Evolutionary conservation across 2,797 vertebrate genomes (phyloP).

Genomic region (Fringilla coelebs): DNA sequence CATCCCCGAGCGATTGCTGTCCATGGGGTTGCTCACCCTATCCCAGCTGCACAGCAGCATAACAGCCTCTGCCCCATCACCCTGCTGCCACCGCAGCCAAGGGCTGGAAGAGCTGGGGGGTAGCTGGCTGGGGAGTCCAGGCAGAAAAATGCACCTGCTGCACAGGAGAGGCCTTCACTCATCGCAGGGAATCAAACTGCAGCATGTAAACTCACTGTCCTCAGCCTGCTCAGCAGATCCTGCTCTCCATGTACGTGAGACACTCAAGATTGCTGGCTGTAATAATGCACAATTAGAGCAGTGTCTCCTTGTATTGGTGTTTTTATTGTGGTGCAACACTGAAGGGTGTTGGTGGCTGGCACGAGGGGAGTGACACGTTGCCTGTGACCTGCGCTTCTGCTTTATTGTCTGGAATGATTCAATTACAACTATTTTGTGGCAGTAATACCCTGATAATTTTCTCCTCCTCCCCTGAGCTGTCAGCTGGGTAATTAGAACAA

Average conservation of each 20-base stretch:
- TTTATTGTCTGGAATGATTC: constrained; percentile 33
- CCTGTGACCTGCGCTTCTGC: neutral
- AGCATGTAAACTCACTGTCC: neutral
- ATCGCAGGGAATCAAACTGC: neutral
- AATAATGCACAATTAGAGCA: neutral
- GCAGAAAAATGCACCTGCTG: neutral
- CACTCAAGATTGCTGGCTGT: neutral
- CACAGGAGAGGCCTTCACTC: neutral
- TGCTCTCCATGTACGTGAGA: neutral
- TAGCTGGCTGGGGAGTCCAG: neutral
- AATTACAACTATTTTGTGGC: neutral
- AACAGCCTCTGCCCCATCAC: neutral
- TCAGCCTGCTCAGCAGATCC: neutral
- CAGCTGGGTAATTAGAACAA: constrained; percentile 37
- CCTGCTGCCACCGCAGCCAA: rapidly evolving
- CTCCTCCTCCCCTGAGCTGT: neutral
- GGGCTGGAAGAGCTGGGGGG: neutral
- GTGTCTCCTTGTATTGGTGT: neutral
- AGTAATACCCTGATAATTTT: neutral
- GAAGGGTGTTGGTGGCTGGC: neutral
- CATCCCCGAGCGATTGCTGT: rapidly evolving
- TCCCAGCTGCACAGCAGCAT: neutral
- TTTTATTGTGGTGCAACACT: neutral
- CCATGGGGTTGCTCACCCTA: neutral
- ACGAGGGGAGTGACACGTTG: rapidly evolving